Evolutionary conservation across 2,888 invertebrate genomes (phyloP), one percentile per base, ranked within the genome.

Genomic region (Dasypolia templi): DNA sequence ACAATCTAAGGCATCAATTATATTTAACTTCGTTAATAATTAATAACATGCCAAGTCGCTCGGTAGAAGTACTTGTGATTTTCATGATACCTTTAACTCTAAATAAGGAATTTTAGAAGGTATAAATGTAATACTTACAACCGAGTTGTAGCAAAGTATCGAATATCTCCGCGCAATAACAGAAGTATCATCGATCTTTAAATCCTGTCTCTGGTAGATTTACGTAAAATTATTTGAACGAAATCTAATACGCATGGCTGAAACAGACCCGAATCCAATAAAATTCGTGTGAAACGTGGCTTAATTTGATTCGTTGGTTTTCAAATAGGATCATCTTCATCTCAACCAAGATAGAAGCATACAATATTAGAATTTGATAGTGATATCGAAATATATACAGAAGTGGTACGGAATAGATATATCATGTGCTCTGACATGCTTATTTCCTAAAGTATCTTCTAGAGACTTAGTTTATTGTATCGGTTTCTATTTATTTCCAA

Each of bases 251-350:
- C 66, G 74, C 32, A 64, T 58, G 72, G 65, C 64, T 78, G 73
- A 75, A 79, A 77, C 62, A 68, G 71, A 78, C 71, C 59, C 58
- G 59, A 77, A 75, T 77, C 65, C 71, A 80, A 85, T 84, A 79
- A 77, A 78, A 77, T 65, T 69, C 56, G 78, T 73, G 86, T 83
- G 78, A 79, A 85, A 75, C 72, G 78, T 66, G 61, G 44, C 64
- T 72, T 79, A 79, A 81, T 81, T 81, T 75, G 70, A 82, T 82
- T 84, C 58, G 72, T 66, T 67, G 81, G 71, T 82, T 77, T 83
- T 81, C 61, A 71, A 75, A 84, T 78, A 59, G 46, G 72, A 74
- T 74, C 72, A 73, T 61, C 35, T 69, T 84, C n/a, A 55, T 35
- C n/a, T 71, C 68, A 77, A 80, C 78, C 64, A 56, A 75, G 72